Conservation (phyloP, 2,888 invertebrate genomes). For the Syritta pipiens region DNA sequence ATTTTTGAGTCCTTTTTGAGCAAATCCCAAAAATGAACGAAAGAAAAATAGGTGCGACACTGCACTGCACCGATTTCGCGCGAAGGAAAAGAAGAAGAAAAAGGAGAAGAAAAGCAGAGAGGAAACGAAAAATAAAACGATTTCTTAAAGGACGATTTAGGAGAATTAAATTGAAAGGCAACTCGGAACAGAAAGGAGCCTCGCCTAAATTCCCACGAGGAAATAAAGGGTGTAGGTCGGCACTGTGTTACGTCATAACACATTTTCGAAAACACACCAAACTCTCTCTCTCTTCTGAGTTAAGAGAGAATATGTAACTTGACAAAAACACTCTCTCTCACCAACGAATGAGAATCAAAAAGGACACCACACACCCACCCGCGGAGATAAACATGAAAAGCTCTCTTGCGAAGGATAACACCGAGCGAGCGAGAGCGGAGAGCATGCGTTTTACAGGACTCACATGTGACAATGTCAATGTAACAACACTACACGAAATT, state of each 20-base stretch:
- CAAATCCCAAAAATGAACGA: no score
- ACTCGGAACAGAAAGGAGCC: slow-evolving; percentile 46
- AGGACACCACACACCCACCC: no score
- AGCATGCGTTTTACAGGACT: slow-evolving; percentile 57
- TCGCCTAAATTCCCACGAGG: slow-evolving; percentile 61
- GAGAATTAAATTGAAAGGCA: slow-evolving; percentile 51
- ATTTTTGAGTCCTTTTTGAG: slow-evolving; percentile 35
- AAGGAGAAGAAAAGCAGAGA: slow-evolving; percentile 2
- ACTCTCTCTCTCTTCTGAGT: not conserved
- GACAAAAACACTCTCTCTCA: not conserved
- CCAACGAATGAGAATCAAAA: slow-evolving; percentile 13
- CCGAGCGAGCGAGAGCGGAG: no score
- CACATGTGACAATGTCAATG: slow-evolving; percentile 58
- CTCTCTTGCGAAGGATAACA: slow-evolving; percentile 12
- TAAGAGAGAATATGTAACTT: not conserved
- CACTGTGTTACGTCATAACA: slow-evolving; percentile 61
- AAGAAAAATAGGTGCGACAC: slow-evolving; percentile 20
- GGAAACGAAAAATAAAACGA: not conserved
- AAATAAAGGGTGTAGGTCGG: slow-evolving; percentile 64
- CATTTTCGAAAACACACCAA: slow-evolving; percentile 41
- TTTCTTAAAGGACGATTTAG: slow-evolving; percentile 49
- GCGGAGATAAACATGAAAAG: slow-evolving; percentile 10
- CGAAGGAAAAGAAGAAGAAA: not conserved
- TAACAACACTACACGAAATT: slow-evolving; percentile 35
- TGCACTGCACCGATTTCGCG: slow-evolving; percentile 18